Conservation (phyloP, 2,888 invertebrate genomes). For the Caenorhabditis angaria region DNA sequence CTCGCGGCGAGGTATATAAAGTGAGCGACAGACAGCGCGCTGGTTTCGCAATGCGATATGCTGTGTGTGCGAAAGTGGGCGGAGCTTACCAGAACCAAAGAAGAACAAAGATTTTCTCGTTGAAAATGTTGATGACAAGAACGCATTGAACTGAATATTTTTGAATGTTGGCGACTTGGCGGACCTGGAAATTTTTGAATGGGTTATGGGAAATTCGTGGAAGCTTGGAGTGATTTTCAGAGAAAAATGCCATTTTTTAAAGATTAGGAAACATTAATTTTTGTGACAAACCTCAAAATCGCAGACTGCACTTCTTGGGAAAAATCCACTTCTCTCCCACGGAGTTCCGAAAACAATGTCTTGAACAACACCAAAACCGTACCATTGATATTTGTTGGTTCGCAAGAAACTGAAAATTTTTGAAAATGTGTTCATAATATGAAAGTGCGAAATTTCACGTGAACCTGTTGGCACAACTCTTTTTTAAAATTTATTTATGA, state of each 20-base stretch:
- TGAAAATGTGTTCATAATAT: constrained; percentile 5
- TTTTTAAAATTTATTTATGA: too few relatives aligned
- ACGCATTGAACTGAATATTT: constrained; percentile 72
- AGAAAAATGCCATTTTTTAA: not conserved
- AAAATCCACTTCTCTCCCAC: constrained; percentile 68
- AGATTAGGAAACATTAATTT: constrained; percentile 2
- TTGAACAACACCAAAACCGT: constrained; percentile 65
- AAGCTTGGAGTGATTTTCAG: not conserved
- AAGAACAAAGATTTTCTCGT: constrained; percentile 71
- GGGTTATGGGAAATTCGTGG: too few relatives aligned
- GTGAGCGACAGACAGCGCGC: constrained; percentile 29
- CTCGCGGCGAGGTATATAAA: not conserved
- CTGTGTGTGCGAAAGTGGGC: constrained; percentile 19
- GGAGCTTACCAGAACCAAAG: constrained; percentile 67
- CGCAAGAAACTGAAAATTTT: constrained; percentile 61
- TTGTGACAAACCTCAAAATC: constrained; percentile 61
- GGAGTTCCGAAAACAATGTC: constrained; percentile 64
- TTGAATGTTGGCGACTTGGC: constrained; percentile 72
- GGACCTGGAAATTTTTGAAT: constrained; percentile 61
- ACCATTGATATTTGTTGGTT: constrained; percentile 67
- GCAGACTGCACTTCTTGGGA: constrained; percentile 67
- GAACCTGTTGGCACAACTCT: too few relatives aligned
- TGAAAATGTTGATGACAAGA: constrained; percentile 72
- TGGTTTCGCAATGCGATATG: constrained; percentile 26
- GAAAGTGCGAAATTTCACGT: too few relatives aligned